Evolutionary conservation across 2,113 vertebrate species (phyloP), one percentile per base, ranked within the genome.

Genomic region (Ptychochromis oligacanthus): DNA sequence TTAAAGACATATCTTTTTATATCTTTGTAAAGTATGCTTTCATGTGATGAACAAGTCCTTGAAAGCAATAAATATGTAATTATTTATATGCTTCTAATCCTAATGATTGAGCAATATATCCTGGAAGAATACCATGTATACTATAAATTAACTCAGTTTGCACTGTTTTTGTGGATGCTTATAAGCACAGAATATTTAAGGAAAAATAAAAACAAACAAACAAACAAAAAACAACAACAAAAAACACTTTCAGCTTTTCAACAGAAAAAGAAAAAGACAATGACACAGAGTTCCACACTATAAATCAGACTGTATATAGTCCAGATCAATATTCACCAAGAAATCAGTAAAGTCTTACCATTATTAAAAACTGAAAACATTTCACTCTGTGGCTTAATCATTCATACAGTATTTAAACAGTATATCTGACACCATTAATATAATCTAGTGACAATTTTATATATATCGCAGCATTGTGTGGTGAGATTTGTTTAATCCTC

Each of bases 31-130:
- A 95, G 91, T 95, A 94, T 94, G 95, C 95, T 97, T 95, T 97
- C 94, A 95, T 97, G 96, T 96, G 96, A 97, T 97, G 96, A 97
- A 95, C 60, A 60, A 61, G 83, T 91, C 65, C 80, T 87, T 89
- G 76, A 91, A 90, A 89, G 86, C 82, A 79, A 82, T 75, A 67
- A 81, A 79, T 55, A 85, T 72, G 55, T 10, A 0, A 6, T 62
- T 80, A 80, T 57, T 40, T 46, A 43, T 65, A 20, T n/a, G 28
- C 28, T 22, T 72, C 60, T 60, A 20, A n/a, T 77, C 0, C 12
- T 8, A 6, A 18, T 80, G 56, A 79, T 4, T 5, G 5, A 55
- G 64, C 26, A 49, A 22, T 61, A 55, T n/a, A 59, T 74, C 31
- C 55, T 77, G 38, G 65, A 75, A 87, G 87, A 59, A 79, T 5